These are phyloP conservation scores for Thomomys bottae DNA, from an alignment of 2,113 vertebrate genomes.

Conservation along the genomic window DNA sequence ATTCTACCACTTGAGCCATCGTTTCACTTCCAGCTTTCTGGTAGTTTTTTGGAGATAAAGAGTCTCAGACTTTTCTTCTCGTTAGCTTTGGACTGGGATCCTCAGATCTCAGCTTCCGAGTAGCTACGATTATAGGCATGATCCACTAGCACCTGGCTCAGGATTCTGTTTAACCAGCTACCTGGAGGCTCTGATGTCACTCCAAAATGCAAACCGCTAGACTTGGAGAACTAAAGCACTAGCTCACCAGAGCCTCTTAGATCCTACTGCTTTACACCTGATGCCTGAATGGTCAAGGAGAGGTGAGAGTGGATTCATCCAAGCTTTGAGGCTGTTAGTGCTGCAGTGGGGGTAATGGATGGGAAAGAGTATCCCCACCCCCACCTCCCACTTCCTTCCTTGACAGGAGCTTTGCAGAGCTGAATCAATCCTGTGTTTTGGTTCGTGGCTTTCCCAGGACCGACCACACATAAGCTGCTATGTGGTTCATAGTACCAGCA, in stretches of 20 bases:
- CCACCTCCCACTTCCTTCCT: fast-evolving
- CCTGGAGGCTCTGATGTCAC: too few relatives aligned
- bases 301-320: neutral
- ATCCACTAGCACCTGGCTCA: too few relatives aligned
- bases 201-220: too few relatives aligned
- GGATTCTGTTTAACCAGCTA: neutral
- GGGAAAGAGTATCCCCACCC: neutral
- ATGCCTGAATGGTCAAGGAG: neutral
- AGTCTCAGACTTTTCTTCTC: too few relatives aligned
- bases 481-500: neutral
- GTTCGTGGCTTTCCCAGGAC: too few relatives aligned
- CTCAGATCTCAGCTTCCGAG: too few relatives aligned
- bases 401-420: neutral
- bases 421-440: neutral
- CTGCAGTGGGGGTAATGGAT: neutral
- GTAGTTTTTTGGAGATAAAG: too few relatives aligned
- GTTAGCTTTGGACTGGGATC: too few relatives aligned
- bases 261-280: neutral
- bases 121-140: too few relatives aligned
- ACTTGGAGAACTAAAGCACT: neutral
- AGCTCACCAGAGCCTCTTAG: neutral
- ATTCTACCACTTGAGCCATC: too few relatives aligned
- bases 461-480: too few relatives aligned
- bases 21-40: too few relatives aligned
- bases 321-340: neutral